Base-by-base conservation (phyloP, 30 jellyfish, hydroid and myxozoan genomes). In the Aurelia aurita region DNA sequence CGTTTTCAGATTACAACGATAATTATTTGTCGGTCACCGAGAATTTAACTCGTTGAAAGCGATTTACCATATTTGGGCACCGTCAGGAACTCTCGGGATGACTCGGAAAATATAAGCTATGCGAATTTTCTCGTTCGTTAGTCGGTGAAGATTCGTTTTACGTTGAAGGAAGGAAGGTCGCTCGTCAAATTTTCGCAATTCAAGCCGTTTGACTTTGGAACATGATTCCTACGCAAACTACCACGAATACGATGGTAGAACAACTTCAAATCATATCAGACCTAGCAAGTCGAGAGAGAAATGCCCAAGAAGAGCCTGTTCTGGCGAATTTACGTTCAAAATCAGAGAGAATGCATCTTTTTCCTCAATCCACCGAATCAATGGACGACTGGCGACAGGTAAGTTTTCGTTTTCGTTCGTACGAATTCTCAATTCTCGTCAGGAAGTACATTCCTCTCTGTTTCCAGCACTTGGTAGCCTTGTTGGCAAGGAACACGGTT, bases 371-470 rank as follows among this genome's bases (percentile, higher is more conserved):
- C 22, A 61, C 93, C 93, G 93, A 83, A 83, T 83, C 93, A 83
- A 83, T 83, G 93, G 99, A 94, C 89, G 99, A 94, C 71, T 94
- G 99, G 99, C 97, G 97, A 84, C 91, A 88, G 96, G 99, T 94
- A 88, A 89, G 80, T 80, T 75, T 87, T 54, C 84, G 88, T 86
- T 76, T 72, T 91, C 96, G 90, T 79, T 76, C 69, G 80, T 77
- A 71, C 93, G 93, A 83, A 27, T 88, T 87, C 74, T 88, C 83
- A 85, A 86, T 91, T 72, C 74, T 80, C 92, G 80, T 84, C 91
- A 84, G 94, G 85, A 72, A 90, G 72, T 72, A 62, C 84, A 53
- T 77, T 63, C 62, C 25, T 32, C 51, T 44, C 59, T 34, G 57
- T 67, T 67, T 67, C 79, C 57, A 67, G 53, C 58, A 23, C 53